Evolutionary conservation across 2,888 invertebrate genomes (phyloP).

Genomic region (Lobophora halterata): DNA sequence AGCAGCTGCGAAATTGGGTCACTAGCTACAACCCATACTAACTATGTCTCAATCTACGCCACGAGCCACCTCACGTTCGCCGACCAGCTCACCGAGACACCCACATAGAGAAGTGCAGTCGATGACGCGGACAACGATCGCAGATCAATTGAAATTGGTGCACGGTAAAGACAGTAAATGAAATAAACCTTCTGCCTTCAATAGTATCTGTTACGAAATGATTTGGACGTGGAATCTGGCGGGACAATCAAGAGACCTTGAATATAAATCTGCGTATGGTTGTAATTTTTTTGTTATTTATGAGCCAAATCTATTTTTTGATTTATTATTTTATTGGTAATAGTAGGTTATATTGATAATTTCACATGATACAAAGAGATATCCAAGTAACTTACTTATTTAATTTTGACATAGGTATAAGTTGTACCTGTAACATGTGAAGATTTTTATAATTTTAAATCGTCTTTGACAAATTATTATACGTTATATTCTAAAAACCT

Average conservation of each 20-base stretch:
- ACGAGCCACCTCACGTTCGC: slow-evolving; percentile 66
- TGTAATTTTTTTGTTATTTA: slow-evolving; percentile 7
- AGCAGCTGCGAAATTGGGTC: slow-evolving; percentile 80
- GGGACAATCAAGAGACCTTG: slow-evolving; percentile 37
- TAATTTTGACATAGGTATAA: too few relatives aligned
- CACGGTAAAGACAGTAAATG: slow-evolving; percentile 56
- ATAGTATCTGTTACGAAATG: slow-evolving; percentile 55
- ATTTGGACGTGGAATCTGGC: slow-evolving; percentile 53
- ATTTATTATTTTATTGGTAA: too few relatives aligned
- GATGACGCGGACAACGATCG: slow-evolving; percentile 41
- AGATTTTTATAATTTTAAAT: too few relatives aligned
- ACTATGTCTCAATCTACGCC: slow-evolving; percentile 10
- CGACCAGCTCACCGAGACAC: slow-evolving; percentile 57
- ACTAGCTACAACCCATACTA: slow-evolving; percentile 52
- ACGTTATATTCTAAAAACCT: too few relatives aligned
- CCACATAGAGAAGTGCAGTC: slow-evolving; percentile 31
- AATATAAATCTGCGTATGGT: slow-evolving; percentile 19
- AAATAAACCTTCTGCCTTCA: slow-evolving; percentile 65
- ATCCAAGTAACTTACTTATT: too few relatives aligned
- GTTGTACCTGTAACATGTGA: too few relatives aligned
- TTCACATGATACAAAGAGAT: too few relatives aligned
- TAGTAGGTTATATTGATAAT: too few relatives aligned
- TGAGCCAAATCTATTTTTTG: too few relatives aligned
- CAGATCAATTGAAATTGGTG: slow-evolving; percentile 42
- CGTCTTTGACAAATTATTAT: too few relatives aligned